Evolutionary conservation across 2,797 vertebrate genomes (phyloP), one percentile per base, ranked within the genome.

Genomic region (Poliocrania exsul): DNA sequence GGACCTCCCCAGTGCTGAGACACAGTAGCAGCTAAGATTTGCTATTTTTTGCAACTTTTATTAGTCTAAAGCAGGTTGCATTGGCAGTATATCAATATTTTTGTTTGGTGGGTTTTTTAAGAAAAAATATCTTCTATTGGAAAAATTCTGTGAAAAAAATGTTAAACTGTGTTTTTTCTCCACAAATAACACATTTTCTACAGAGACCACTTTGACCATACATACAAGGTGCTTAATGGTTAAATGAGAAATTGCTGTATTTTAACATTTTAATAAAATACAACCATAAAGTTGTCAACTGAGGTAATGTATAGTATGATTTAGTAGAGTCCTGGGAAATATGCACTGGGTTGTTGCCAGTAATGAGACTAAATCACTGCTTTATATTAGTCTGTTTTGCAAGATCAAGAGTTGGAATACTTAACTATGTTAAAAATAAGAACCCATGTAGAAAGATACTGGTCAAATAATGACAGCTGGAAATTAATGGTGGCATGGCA

Each of bases 261-360:
- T 91, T 91, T 86, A 96, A 69, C 53, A 77, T 95, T 93, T 95
- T 93, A 95, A 72, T 95, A 93, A 95, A 93, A 93, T 74, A 78
- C 54, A 92, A 40, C 51, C 70, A 26, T 50, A 51, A 81, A 92
- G 83, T 64, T 96, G 72, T 86, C 53, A 29, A 19, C 62, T 78
- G 90, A 69, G n/a, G 37, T 87, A 92, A 75, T 58, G 46, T 61
- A 16, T 40, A 83, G 26, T 67, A 25, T 87, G 73, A 93, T 91
- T 47, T 87, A 93, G n/a, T 74, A 75, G 54, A 71, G 44, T 91
- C 65, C 62, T 96, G 90, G 62, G 92, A 96, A 96, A 95, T 92
- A 81, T 24, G 15, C 66, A 28, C 38, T 74, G 54, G 92, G 70
- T 83, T 92, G 50, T 69, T 95, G 35, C 60, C 61, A 73, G 67